Base-by-base conservation (phyloP, 2,797 vertebrate genomes). In the Taenioides sp. region DNA sequence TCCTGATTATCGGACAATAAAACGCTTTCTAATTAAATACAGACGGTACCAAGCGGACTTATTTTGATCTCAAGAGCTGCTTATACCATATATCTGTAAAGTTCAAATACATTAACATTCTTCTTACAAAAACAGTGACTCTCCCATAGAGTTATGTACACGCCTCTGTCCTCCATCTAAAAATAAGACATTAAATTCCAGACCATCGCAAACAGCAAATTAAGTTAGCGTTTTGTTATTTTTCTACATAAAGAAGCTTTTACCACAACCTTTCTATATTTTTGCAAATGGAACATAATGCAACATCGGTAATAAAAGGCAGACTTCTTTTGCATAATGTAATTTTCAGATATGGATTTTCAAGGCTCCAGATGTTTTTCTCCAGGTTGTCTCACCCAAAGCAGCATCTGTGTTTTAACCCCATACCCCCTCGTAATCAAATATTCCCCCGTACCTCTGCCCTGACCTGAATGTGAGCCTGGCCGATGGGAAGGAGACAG, bases 321-420 rank as follows among this genome's bases (percentile, higher is more conserved):
- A 65, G 71, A 71, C 59, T 77, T 71, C 60, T 79, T 74, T 70
- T 73, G 59, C 62, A 77, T 87, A 86, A 89, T 83, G 60, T 28
- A 40, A 84, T 86, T 81, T 84, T 25, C 82, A 84, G 74, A 70
- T 69, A 76, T 75, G 18, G 72, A 40, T 47, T 57, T 60, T 68
- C 66, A 69, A 57, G 59, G 34, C 63, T 49, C 10, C 22, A 23
- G 58, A 82, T 81, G 80, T 59, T 34, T 57, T 75, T 66, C 75
- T 54, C 58, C 43, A 12, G 64, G 31, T 73, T 80, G 31, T 52
- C 58, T 57, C 58, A 54, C 61, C 73, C 18, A 47, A 66, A 76
- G 76, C 65, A 63, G 54, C 54, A 57, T 84, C 64, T 80, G 52
- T 71, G 68, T 77, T 64, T 73, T 73, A 80, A 82, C 80, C 75